phyloP scores from a whole-genome alignment of 2,797 vertebrate species.

The Scolopax bukidnonensis region DNA sequence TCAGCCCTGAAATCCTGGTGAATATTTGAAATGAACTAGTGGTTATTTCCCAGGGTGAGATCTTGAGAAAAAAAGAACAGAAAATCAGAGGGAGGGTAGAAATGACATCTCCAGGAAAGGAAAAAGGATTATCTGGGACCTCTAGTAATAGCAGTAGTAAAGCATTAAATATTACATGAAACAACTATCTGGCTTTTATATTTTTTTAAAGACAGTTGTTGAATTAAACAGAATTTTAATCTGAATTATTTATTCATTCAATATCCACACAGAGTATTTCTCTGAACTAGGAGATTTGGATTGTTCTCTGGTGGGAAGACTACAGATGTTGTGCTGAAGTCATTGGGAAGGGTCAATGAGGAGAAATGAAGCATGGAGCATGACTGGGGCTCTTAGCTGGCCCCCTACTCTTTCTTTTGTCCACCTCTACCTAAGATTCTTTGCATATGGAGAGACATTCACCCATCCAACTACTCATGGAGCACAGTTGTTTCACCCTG shows the following conservation, averaged over 20 bases:
- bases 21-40: neutral
- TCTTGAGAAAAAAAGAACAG: neutral
- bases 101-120: neutral
- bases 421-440: neutral
- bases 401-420: neutral
- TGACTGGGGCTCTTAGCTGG: neutral
- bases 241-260: neutral
- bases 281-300: neutral
- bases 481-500: neutral
- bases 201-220: neutral
- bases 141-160: neutral
- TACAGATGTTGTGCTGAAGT: neutral
- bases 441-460: neutral
- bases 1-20: neutral
- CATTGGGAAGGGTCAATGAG: neutral
- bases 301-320: neutral
- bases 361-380: neutral
- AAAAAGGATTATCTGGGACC: neutral
- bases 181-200: neutral
- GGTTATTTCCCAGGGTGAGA: neutral
- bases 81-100: neutral
- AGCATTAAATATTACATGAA: neutral
- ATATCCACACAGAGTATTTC: neutral
- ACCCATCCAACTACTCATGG: accelerated
- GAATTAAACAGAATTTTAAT: neutral